Base-by-base conservation (phyloP, 1,140 invertebrate genomes). In the Drosophila arawakana region DNA sequence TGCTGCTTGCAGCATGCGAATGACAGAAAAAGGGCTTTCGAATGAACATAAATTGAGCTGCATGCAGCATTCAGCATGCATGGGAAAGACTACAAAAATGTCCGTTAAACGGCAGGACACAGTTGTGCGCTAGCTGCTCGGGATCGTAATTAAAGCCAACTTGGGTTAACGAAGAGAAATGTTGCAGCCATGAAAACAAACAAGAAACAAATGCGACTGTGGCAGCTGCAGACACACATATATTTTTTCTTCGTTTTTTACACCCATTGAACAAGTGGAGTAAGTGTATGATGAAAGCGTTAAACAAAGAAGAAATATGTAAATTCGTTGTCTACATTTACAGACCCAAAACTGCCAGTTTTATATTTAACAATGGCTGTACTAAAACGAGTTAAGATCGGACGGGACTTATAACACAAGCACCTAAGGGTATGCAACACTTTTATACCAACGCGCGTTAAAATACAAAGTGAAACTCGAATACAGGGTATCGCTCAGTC, bases 71-170 rank as follows among this genome's bases (percentile, higher is more conserved):
- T 21, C 18, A 21, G 18, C 18, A 21, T 21, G 18, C 18, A 49
- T 43, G 18, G 52, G 37, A 11, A 68, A 55, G 44, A 69, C 58
- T 55, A 60, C 65, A 54, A 49, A 46, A 59, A 55, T 58, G 60
- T 41, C 46, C 41, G 47, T 57, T 49, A 74, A 80, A 44, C 47
- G 65, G 37, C 54, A 60, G 70, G 39, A 79, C 57, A 67, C 68
- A 76, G 62, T 60, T 62, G 61, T 70, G 52, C 34, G 30, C 52
- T 58, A 35, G 34, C 66, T 78, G 34, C 18, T 52, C 60, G 79
- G 72, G 50, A 77, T 81, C 82, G 82, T 86, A 89, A 89, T 89
- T 89, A 89, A 89, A 72, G 85, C 69, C 73, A 79, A 73, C 77
- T 79, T 75, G 60, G 54, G 68, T 72, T 80, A 90, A 86, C 85